Conservation (phyloP, 2,888 invertebrate genomes). For the Agrochola macilenta region DNA sequence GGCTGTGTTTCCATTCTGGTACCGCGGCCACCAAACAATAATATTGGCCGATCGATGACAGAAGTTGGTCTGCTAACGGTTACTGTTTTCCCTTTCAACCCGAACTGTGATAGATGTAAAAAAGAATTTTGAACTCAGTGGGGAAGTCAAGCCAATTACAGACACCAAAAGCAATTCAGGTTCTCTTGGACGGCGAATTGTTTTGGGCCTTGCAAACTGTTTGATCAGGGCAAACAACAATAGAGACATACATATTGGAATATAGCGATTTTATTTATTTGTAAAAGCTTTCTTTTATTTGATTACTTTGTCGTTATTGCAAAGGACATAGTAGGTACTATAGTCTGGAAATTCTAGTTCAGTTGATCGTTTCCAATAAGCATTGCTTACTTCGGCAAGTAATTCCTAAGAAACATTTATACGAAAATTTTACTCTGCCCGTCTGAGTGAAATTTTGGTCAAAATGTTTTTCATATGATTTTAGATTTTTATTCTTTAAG, state of each 20-base stretch:
- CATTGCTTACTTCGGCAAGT: neutral
- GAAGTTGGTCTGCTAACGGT: neutral
- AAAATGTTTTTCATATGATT: neutral
- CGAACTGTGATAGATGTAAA: neutral
- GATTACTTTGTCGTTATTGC: conserved; percentile 19
- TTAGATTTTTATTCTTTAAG: neutral
- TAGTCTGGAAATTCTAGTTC: neutral
- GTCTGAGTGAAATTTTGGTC: neutral
- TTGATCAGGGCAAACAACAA: conserved; percentile 31
- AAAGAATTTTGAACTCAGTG: conserved; percentile 7
- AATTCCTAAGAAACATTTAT: neutral
- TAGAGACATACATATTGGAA: conserved; percentile 15
- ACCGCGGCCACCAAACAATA: too few relatives aligned
- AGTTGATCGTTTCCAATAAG: neutral
- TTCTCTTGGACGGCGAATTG: conserved; percentile 29
- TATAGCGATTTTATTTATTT: conserved; percentile 15
- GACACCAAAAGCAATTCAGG: conserved; percentile 19
- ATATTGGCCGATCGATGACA: too few relatives aligned
- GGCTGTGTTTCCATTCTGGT: too few relatives aligned
- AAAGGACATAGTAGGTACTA: neutral
- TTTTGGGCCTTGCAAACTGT: conserved; percentile 44
- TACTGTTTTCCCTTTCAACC: neutral
- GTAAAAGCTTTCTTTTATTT: conserved; percentile 36
- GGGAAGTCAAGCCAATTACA: conserved; percentile 32
- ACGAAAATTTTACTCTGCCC: neutral